phyloP scores from a whole-genome alignment of 2,113 vertebrate genomes.

The Epinephelus lanceolatus region DNA sequence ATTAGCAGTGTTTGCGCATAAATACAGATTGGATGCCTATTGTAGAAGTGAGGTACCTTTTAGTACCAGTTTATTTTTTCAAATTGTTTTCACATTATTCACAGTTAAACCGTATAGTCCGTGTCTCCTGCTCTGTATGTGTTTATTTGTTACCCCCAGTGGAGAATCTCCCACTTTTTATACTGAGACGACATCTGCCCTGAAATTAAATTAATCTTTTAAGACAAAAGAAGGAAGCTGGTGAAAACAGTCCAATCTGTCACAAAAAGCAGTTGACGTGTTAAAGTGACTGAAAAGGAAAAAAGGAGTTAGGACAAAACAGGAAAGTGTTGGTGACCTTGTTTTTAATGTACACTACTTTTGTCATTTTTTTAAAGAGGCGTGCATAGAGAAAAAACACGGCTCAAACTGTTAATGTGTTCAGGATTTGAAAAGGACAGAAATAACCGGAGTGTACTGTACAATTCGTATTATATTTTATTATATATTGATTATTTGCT shows the following conservation, averaged over 20 bases:
- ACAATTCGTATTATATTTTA: conserved; percentile 88
- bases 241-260: conserved; percentile 7
- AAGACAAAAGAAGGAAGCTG: conserved; percentile 17
- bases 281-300: conserved; percentile 17
- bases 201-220: conserved; percentile 52
- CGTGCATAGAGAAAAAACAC: conserved; percentile 16
- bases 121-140: conserved; percentile 75
- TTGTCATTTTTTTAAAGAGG: conserved; percentile 45
- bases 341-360: conserved; percentile 75
- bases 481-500: conserved; percentile 82
- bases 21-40: conserved; percentile 63
- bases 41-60: conserved; percentile 73
- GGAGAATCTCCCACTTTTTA: conserved; percentile 54
- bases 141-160: conserved; percentile 71
- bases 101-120: conserved; percentile 74
- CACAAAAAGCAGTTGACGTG: not conserved
- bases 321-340: conserved; percentile 37
- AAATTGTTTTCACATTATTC: conserved; percentile 68
- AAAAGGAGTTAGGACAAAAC: conserved; percentile 11
- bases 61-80: conserved; percentile 71
- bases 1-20: conserved; percentile 70
- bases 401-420: conserved; percentile 71
- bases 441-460: conserved; percentile 83
- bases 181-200: conserved; percentile 59
- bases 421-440: conserved; percentile 66